These are phyloP conservation scores for Rhynchonema sp. DNA, from an alignment of 2,888 invertebrate genomes.

Conservation along the genomic window DNA sequence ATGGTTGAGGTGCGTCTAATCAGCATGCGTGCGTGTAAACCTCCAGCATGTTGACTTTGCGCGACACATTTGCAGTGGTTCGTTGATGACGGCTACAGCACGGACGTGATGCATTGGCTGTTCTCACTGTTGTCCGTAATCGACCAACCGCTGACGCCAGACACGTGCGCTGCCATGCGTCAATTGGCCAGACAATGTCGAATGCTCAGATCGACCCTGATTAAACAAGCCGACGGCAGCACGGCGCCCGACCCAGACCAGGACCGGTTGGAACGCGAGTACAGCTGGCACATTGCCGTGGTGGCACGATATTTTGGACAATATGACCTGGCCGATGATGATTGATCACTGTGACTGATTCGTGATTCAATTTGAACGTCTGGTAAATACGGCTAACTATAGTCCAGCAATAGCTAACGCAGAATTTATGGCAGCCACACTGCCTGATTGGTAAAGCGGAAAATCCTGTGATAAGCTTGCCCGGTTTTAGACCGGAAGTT, in stretches of 20 bases:
- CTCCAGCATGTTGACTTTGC: too few species aligned
- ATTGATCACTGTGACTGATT: too few species aligned
- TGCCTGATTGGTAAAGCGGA: too few species aligned
- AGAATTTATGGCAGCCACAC: too few species aligned
- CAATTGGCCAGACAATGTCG: conserved; percentile 44
- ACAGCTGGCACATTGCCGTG: conserved; percentile 54
- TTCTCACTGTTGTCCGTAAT: conserved; percentile 46
- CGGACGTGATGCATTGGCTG: conserved; percentile 38
- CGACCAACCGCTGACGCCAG: conserved; percentile 46
- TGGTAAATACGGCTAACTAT: too few species aligned
- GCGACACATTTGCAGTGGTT: neutral
- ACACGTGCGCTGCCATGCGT: conserved; percentile 44
- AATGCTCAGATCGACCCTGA: neutral
- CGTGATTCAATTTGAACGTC: too few species aligned
- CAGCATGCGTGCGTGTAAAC: too few species aligned
- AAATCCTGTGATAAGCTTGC: too few species aligned
- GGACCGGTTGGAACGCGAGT: conserved; percentile 19
- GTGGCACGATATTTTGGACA: conserved; percentile 54
- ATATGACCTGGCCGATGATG: conserved; percentile 53
- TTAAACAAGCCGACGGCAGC: neutral
- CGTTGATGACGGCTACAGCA: neutral
- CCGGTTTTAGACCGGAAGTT: too few species aligned
- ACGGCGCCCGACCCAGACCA: neutral
- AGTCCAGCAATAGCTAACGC: too few species aligned
- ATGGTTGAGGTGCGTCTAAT: neutral